Evolutionary conservation across 2,888 invertebrate species (phyloP).

Genomic region (Drosophila nr. perissopoda): DNA sequence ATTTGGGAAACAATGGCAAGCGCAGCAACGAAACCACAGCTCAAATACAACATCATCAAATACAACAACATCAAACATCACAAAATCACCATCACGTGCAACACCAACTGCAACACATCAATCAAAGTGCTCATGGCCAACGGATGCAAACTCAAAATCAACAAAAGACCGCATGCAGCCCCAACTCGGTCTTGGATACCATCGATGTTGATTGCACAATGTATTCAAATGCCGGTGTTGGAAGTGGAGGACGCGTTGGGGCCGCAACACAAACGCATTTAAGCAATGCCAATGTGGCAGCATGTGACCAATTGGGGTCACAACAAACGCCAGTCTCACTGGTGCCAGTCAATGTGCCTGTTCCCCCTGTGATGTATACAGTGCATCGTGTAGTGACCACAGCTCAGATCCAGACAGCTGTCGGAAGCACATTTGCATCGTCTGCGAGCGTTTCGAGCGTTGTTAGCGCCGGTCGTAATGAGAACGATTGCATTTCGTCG

Average conservation of each 20-base stretch:
- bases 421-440: constrained; percentile 83
- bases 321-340: constrained; percentile 62
- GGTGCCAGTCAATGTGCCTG: constrained; percentile 70
- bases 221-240: constrained; percentile 65
- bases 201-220: constrained; percentile 76
- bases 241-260: constrained; percentile 73
- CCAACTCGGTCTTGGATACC: constrained; percentile 64
- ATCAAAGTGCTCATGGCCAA: constrained; percentile 53
- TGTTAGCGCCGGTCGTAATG: constrained; percentile 82
- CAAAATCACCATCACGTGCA: constrained; percentile 68
- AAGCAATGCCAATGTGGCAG: constrained; percentile 51
- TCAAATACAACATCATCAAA: constrained; percentile 45
- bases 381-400: constrained; percentile 85
- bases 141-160: constrained; percentile 55
- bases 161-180: constrained; percentile 53
- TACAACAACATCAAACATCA: constrained; percentile 44
- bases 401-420: constrained; percentile 84
- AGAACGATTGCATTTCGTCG: constrained; percentile 71
- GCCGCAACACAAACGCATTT: constrained; percentile 82
- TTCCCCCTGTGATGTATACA: constrained; percentile 84
- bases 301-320: constrained; percentile 57
- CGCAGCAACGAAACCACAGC: constrained; percentile 53
- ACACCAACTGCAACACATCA: constrained; percentile 68
- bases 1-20: constrained; percentile 71
- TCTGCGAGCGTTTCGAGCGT: constrained; percentile 85